Evolutionary conservation across 1,140 invertebrate genomes (phyloP).

Genomic region (Drosophila chauvacae): DNA sequence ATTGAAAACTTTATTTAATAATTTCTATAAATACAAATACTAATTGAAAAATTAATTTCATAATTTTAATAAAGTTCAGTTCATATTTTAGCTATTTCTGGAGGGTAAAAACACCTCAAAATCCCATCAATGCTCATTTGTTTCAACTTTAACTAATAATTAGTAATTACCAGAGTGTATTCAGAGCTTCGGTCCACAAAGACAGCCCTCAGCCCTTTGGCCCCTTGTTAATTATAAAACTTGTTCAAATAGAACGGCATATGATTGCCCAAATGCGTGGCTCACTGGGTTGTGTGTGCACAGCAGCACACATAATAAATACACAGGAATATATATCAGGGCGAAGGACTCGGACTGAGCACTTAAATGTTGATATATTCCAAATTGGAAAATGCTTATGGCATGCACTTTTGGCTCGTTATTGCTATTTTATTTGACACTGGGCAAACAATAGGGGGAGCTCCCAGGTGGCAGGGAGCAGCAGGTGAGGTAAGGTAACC

Average conservation of each 20-base stretch:
- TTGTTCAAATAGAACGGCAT: conserved; percentile 17
- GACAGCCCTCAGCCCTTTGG: not conserved
- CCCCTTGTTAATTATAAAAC: conserved; percentile 19
- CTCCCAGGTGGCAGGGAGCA: not conserved
- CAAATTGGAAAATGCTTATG: conserved; percentile 62
- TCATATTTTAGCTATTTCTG: no score
- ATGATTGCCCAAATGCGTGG: conserved; percentile 7
- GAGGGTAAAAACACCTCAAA: no score
- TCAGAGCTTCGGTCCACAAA: conserved; percentile 2
- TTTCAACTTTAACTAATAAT: not conserved
- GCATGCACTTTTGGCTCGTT: conserved; percentile 45
- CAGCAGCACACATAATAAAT: not conserved
- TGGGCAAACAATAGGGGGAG: conserved; percentile 27
- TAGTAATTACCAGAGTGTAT: conserved; percentile 8
- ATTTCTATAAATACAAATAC: no score
- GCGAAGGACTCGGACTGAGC: conserved; percentile 9
- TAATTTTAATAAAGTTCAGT: no score
- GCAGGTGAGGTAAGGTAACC: conserved; percentile 1
- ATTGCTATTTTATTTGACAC: conserved; percentile 66
- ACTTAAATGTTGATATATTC: conserved; percentile 57
- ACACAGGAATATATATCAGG: not conserved
- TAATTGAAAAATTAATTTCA: no score
- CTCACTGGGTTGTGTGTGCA: conserved; percentile 10
- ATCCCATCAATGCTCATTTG: not conserved
- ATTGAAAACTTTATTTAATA: no score